Evolutionary conservation across 2,113 vertebrate genomes (phyloP).

Genomic region (Amphiprion ocellaris): DNA sequence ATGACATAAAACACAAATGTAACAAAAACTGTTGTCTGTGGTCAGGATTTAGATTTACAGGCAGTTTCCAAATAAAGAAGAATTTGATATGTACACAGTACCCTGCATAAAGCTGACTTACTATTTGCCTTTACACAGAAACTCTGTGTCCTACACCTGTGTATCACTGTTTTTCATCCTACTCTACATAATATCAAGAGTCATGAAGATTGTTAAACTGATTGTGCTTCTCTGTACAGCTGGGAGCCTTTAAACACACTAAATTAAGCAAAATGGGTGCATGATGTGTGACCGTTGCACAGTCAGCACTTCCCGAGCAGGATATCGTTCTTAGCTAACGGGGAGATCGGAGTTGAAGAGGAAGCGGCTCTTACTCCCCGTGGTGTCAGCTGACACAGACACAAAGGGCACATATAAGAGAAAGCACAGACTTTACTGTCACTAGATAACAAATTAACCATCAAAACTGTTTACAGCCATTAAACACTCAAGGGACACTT

Average conservation of each 20-base stretch:
- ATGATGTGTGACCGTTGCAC: constrained; percentile 30
- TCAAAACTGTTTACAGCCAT: background rate
- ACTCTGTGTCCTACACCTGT: too few relatives aligned
- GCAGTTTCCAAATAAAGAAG: too few relatives aligned
- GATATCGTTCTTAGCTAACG: constrained; percentile 45
- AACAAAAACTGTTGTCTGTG: too few relatives aligned
- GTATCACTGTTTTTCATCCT: background rate
- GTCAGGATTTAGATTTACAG: too few relatives aligned
- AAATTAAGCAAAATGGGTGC: background rate
- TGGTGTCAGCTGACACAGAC: constrained; percentile 75
- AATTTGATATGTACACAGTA: background rate
- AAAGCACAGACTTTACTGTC: constrained; percentile 28
- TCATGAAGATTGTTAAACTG: background rate
- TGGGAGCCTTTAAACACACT: background rate
- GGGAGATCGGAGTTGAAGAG: constrained; percentile 53
- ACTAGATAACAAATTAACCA: constrained; percentile 9
- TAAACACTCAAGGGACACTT: background rate
- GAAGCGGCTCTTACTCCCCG: constrained; percentile 54
- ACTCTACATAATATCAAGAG: background rate
- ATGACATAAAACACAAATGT: background rate
- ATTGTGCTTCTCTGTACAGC: background rate
- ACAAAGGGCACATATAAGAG: constrained; percentile 47
- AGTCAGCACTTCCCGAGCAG: constrained; percentile 73
- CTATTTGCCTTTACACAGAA: background rate
- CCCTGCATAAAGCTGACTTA: background rate